Evolutionary conservation across 2,888 invertebrate genomes (phyloP), one percentile per base, ranked within the genome.

Genomic region (Cetonia aurata): DNA sequence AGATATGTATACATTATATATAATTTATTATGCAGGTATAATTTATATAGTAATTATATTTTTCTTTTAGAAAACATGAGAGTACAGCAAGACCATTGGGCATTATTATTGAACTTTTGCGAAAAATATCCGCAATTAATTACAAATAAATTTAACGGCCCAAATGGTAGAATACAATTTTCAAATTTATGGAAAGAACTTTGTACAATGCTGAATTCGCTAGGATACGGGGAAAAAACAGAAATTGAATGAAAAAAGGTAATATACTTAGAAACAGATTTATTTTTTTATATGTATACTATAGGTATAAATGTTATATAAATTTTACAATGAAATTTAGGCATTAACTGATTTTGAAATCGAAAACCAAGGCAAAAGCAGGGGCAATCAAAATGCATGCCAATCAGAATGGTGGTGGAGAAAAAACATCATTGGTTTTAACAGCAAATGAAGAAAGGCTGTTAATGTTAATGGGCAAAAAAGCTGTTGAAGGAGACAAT

Each of bases 61-160:
- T 42, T 13, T 59, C 15, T 12, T 59, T 59, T 41, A 37, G 37
- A 57, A 33, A 37, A 37, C 2, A 59, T 59, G 59, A 41, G 41
- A 13, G 41, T 59, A 59, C 59, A 59, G 8, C 59, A 33, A 59
- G 59, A 59, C 19, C 59, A 59, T 44, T 59, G 59, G 59, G 37
- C 41, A 37, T 44, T 31, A 17, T 44, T 59, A 41, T 19, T 59
- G 41, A 37, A 59, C 13, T 59, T 59, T 41, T 33, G 41, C 19
- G 59, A 59, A 59, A 33, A 19, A 13, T 13, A 59, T 41, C 59
- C 59, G 13, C 17, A 59, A 59, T 17, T 59, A 41, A 59, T 59
- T 37, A 59, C 59, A 3, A 59, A 59, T 44, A 59, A 41, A 41
- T 59, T 59, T 59, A 41, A 12, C 2, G 59, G 59, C 3, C 59